A percentile compares a stretch with the other conserved stretches of the same genome.
These are phyloP conservation scores for Trematocara nigrifrons DNA, from an alignment of 2,113 vertebrate genomes.

Conservation along the genomic window DNA sequence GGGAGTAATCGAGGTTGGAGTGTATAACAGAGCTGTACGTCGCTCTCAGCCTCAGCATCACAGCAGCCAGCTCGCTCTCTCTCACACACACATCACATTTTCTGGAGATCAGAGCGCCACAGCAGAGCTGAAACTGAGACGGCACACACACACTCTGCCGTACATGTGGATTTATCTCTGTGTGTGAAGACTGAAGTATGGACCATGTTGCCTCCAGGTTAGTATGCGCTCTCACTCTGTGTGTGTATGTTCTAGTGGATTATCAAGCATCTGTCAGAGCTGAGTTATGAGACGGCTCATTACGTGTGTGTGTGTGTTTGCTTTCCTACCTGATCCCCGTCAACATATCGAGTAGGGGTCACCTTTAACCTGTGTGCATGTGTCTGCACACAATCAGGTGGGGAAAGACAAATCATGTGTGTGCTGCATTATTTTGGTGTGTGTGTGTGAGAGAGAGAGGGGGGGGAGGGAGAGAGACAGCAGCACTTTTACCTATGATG, in stretches of 20 bases:
- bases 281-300: too few species aligned
- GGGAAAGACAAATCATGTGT: background rate
- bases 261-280: too few species aligned
- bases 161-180: slow-evolving; percentile 28
- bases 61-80: background rate
- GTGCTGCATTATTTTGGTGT: background rate
- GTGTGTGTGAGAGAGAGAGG: background rate
- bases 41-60: slow-evolving; percentile 8
- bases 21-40: slow-evolving; percentile 22
- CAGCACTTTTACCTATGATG: background rate
- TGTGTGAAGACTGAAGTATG: slow-evolving; percentile 51
- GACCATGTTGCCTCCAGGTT: slow-evolving; percentile 56
- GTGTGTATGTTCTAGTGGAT: background rate
- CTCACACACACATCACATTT: background rate
- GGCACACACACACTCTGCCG: background rate
- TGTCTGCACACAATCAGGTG: background rate
- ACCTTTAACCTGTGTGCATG: slow-evolving; percentile 22
- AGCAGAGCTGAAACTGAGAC: background rate
- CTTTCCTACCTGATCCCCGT: background rate
- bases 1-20: slow-evolving; percentile 12
- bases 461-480: background rate
- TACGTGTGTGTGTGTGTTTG: background rate
- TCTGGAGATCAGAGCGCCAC: background rate
- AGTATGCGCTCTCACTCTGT: background rate
- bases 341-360: slow-evolving; percentile 16